Conservation (phyloP, 2,797 vertebrate species). For the Sebastes itinus region DNA sequence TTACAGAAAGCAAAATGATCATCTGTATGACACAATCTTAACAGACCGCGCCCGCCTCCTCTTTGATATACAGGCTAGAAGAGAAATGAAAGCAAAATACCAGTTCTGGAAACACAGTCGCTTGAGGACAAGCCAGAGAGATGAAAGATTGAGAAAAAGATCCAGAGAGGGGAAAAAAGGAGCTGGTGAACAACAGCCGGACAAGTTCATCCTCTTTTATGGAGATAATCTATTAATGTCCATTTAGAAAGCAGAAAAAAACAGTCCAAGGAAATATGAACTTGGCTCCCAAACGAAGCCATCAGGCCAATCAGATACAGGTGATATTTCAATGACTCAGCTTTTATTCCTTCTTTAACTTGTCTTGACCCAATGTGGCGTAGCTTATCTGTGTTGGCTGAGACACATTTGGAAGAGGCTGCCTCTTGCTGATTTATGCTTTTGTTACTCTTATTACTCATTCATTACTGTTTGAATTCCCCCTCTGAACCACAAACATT, state of each 20-base stretch:
- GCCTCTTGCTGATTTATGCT: slow-evolving; percentile 32
- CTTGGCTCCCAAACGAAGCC: slow-evolving; percentile 59
- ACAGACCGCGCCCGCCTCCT: slow-evolving; percentile 58
- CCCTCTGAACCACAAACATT: neutral
- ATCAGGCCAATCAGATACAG: slow-evolving; percentile 57
- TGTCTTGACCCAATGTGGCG: slow-evolving; percentile 35
- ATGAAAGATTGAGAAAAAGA: slow-evolving; percentile 43
- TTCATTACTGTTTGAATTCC: too few relatives aligned
- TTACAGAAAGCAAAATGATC: slow-evolving; percentile 52
- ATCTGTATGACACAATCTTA: slow-evolving; percentile 40
- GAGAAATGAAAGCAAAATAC: slow-evolving; percentile 48
- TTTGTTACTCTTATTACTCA: slow-evolving; percentile 4
- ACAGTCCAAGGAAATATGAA: slow-evolving; percentile 61
- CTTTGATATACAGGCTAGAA: slow-evolving; percentile 40
- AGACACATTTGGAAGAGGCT: slow-evolving; percentile 14
- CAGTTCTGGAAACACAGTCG: slow-evolving; percentile 8
- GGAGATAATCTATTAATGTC: slow-evolving; percentile 66
- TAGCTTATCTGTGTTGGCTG: slow-evolving; percentile 33
- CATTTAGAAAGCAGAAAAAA: slow-evolving; percentile 53
- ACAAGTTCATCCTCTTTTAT: slow-evolving; percentile 52
- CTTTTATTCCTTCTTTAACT: slow-evolving; percentile 62
- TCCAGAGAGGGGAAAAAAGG: slow-evolving; percentile 11
- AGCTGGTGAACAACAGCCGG: slow-evolving; percentile 20
- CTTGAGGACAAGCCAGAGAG: slow-evolving; percentile 22
- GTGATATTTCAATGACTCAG: slow-evolving; percentile 49